A percentile compares a stretch with the other conserved stretches of the same genome.
These are phyloP conservation scores for Alentia gelatinosa DNA, from an alignment of 2,888 invertebrate genomes.

Conservation along the genomic window DNA sequence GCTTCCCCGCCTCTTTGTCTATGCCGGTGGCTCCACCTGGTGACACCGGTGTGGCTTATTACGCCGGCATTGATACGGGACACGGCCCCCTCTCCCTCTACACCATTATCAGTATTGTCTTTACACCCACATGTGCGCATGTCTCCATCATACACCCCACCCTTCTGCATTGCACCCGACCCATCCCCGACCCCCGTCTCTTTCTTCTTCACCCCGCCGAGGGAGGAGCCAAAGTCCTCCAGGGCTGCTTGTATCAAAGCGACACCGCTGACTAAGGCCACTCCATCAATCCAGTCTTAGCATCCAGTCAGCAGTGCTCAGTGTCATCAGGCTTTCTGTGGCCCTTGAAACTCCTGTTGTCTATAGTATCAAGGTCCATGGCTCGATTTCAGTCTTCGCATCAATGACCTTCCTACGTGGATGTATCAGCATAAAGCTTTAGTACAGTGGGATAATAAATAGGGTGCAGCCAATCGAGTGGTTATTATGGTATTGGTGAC, in stretches of 20 bases:
- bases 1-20: background rate
- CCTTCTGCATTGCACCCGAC: background rate
- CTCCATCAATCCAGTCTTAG: too few species aligned
- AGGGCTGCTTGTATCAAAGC: background rate
- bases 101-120: background rate
- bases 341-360: too few species aligned
- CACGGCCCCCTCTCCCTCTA: background rate
- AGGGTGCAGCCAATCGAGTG: too few species aligned
- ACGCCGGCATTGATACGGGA: background rate
- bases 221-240: background rate
- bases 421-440: too few species aligned
- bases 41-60: background rate
- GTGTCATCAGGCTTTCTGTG: too few species aligned
- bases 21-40: background rate
- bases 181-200: background rate
- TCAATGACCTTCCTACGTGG: too few species aligned
- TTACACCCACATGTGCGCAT: slow-evolving; percentile 1
- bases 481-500: too few species aligned
- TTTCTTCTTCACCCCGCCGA: background rate
- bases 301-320: too few species aligned
- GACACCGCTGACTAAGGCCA: background rate
- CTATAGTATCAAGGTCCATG: too few species aligned
- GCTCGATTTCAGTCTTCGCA: too few species aligned
- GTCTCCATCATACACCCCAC: too few species aligned
- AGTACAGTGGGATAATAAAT: too few species aligned